Evolutionary conservation across 2,113 vertebrate species (phyloP).

Genomic region (rat (Rattus norvegicus)): GRCr8 NC_086020.1:236773501-236774000

Average conservation of each 20-base stretch:
- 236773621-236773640: constrained; percentile 66
- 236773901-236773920: constrained; percentile 51
- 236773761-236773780: constrained; percentile 67
- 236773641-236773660: constrained; percentile 51
- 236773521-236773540: constrained; percentile 47
- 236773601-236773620: constrained; percentile 63
- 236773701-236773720: constrained; percentile 76
- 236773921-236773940: constrained; percentile 45
- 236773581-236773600: constrained; percentile 73
- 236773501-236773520: constrained; percentile 58
- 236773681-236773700: constrained; percentile 78
- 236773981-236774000: background rate
- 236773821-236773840: constrained; percentile 32
- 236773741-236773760: background rate
- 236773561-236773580: constrained; percentile 57
- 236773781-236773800: constrained; percentile 31
- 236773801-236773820: constrained; percentile 34
- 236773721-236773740: constrained; percentile 73
- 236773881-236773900: background rate
- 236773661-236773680: constrained; percentile 75
- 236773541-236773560: constrained; percentile 50
- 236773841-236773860: background rate
- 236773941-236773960: constrained; percentile 19
- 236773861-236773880: constrained; percentile 24
- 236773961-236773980: background rate